Percentiles rank a stretch among this genome's conserved stretches.
Evolutionary conservation across 2,888 invertebrate genomes (phyloP).

Genomic region (Neocrepidodera transversa): DNA sequence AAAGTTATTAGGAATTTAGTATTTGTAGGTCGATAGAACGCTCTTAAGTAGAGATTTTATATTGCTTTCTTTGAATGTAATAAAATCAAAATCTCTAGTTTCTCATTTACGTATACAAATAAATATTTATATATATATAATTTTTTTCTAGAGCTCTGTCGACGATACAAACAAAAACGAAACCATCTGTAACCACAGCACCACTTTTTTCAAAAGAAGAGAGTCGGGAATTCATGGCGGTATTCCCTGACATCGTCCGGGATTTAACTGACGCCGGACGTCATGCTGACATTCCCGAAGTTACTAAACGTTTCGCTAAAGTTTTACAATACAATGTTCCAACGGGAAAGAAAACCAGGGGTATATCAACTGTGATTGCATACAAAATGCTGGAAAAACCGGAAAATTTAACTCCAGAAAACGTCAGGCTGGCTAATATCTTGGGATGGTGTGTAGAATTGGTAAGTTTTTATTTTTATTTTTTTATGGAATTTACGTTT

Average conservation of each 20-base stretch:
- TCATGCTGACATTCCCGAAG: slow-evolving; percentile 78
- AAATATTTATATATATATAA: no score
- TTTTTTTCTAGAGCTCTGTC: slow-evolving; percentile 62
- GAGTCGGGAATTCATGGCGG: slow-evolving; percentile 84
- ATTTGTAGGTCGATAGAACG: no score
- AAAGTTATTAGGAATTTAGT: no score
- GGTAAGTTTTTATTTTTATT: slow-evolving; percentile 65
- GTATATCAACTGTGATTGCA: slow-evolving; percentile 75
- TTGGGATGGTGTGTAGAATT: slow-evolving; percentile 96
- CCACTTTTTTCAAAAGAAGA: slow-evolving; percentile 76
- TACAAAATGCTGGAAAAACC: slow-evolving; percentile 76
- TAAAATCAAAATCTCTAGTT: no score
- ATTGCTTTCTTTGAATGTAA: no score
- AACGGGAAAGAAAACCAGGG: slow-evolving; percentile 86
- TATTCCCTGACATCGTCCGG: slow-evolving; percentile 86
- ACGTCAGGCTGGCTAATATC: slow-evolving; percentile 79
- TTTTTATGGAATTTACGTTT: background rate
- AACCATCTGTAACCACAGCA: slow-evolving; percentile 69
- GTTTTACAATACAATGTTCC: slow-evolving; percentile 88
- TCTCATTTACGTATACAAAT: no score
- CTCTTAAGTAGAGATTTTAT: no score
- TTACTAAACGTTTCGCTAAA: slow-evolving; percentile 81
- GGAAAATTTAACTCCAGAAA: slow-evolving; percentile 76
- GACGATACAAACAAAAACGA: slow-evolving; percentile 68
- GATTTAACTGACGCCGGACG: slow-evolving; percentile 81